Base-by-base conservation (phyloP, 2,113 vertebrate genomes). In the Empidonax alnorum region DNA sequence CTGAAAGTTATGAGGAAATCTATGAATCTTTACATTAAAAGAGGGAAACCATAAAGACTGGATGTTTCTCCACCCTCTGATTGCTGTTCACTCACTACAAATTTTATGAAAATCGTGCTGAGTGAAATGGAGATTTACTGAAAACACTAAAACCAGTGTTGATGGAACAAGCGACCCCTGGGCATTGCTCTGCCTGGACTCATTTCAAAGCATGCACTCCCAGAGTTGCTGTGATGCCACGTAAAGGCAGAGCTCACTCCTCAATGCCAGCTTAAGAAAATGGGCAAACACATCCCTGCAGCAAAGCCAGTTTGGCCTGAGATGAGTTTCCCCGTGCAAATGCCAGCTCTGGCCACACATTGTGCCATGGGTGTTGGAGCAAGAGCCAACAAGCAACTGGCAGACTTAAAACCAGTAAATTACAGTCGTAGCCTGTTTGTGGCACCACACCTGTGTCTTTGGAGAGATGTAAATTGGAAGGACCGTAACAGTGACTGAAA, bases 61-160 rank as follows among this genome's bases (percentile, higher is more conserved):
- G 31, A 35, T 71, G 28, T 44, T 78, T 65, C 69, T 42, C 76
- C 59, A 47, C 28, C 39, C 41, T 58, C 5, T 5, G 56, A 13
- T 39, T 89, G 58, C 28, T 6, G 3, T 71, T 96, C 39, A 25
- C 58, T 87, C 14, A 0, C 69, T 44, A 55, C 23, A 72, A 80
- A 55, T 72, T 87, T 83, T 74, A 92, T 87, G 63, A 94, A 95
- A 94, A 67, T 58, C 5, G 1, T 9, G 31, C 41, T 89, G 82
- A 95, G 53, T 91, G 90, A 97, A 87, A 93, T 22, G 31, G 53
- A 92, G 63, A 61, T 95, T 84, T 89, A 85, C 89, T 78, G 87
- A 94, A 89, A 84, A 71, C 41, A 80, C 66, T 76, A 65, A 96
- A 94, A 46, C 4, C 20, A 3, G 4, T 28, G n/a, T 50, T 81